Evolutionary conservation across 2,888 invertebrate species (phyloP), one percentile per base, ranked within the genome.

Genomic region (Drosophila tripunctata): DNA sequence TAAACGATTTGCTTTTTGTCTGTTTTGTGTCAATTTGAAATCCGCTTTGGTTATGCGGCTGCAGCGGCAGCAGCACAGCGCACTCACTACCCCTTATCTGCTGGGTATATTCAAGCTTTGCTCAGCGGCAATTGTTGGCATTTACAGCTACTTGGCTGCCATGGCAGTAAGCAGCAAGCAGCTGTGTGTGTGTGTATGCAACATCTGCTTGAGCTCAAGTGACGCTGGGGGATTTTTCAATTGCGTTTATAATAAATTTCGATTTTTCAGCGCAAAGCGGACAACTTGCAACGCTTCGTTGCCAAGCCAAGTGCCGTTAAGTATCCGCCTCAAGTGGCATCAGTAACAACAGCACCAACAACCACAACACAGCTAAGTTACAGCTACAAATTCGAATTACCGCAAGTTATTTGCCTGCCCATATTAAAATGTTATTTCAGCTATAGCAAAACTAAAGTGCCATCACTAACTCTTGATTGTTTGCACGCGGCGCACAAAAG

Each of bases 21-120:
- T 78, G 75, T 80, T 84, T 75, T 85, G 75, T 75, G 75, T 83
- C 88, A 89, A 84, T 88, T 85, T 72, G 75, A 88, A 88, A 88
- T 88, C 88, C 80, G 85, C 81, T 88, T 89, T 83, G 80, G 81
- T 74, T 76, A 70, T 71, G 75, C 75, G 72, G 78, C 63, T 63
- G 54, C 75, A 66, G 35, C 57, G 19, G 15, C 41, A 40, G 44
- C 45, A 30, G 21, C 48, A 15, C 12, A 8, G 22, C 35, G 14
- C 47, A 41, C 21, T 31, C 14, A 12, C 31, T 15, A 24, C 45
- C 5, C 27, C 17, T 15, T 15, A 30, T 27, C 38, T 21, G 21
- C 47, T 38, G 27, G 54, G 57, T 31, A 22, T 31, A 17, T 44
- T 35, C 60, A 60, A 76, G 80, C 81, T 78, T 66, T 66, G 33